These are phyloP conservation scores for Aldrovandia affinis DNA, from an alignment of 2,797 vertebrate species.

Conservation along the genomic window DNA sequence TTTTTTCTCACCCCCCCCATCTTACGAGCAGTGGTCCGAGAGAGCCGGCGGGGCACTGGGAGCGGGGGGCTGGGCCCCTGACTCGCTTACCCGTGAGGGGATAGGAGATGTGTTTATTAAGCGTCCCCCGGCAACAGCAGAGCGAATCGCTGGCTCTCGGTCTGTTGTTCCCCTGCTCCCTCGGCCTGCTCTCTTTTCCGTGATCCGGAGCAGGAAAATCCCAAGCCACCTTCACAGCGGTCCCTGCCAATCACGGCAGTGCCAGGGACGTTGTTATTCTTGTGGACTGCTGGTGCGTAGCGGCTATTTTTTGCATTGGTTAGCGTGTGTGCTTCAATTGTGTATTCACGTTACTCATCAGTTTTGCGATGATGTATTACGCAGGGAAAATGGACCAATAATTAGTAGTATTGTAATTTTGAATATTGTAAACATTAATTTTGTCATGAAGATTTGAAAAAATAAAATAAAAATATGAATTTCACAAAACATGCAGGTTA, in stretches of 20 bases:
- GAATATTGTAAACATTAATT: no score
- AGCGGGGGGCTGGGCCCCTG: not conserved
- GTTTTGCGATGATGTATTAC: not conserved
- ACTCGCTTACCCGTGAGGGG: slow-evolving; percentile 26
- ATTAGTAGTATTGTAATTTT: not conserved
- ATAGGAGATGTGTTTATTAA: slow-evolving; percentile 70
- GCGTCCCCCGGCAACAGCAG: slow-evolving; percentile 67
- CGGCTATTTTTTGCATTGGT: not conserved
- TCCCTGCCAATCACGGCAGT: slow-evolving; percentile 69
- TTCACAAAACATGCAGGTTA: not conserved
- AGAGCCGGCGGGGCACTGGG: not conserved
- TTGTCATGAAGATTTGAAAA: not conserved
- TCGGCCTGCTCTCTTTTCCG: slow-evolving; percentile 51
- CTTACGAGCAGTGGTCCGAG: not conserved
- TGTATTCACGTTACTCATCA: not conserved
- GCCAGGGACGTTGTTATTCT: slow-evolving; percentile 43
- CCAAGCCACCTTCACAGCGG: slow-evolving; percentile 55
- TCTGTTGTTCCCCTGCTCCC: slow-evolving; percentile 16
- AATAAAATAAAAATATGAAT: not conserved
- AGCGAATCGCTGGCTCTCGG: slow-evolving; percentile 65
- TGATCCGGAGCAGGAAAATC: slow-evolving; percentile 56
- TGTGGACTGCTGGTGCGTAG: not conserved
- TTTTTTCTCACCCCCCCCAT: not conserved
- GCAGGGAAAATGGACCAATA: not conserved
- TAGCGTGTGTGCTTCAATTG: not conserved